Percentiles rank a stretch among this genome's conserved stretches.
These are phyloP conservation scores for Ptilodon capucinus DNA, from an alignment of 2,888 invertebrate genomes.

Conservation along the genomic window DNA sequence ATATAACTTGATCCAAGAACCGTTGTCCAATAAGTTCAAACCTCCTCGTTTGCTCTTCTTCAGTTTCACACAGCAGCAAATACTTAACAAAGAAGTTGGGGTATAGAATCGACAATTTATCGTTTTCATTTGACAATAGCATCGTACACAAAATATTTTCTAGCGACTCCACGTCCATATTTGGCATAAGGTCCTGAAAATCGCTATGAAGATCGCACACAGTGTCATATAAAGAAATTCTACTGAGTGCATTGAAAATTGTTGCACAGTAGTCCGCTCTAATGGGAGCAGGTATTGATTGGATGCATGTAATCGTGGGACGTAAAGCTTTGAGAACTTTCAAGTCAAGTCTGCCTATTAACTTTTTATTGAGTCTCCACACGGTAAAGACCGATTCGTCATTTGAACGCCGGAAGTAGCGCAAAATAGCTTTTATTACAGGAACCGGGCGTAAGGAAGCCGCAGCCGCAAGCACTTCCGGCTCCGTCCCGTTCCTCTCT, in stretches of 20 bases:
- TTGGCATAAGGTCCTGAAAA: constrained; percentile 36
- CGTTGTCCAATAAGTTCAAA: constrained; percentile 36
- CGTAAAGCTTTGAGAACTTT: background rate
- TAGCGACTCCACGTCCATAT: constrained; percentile 32
- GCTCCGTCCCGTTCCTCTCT: background rate
- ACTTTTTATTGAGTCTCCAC: constrained; percentile 27
- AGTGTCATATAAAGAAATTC: constrained; percentile 19
- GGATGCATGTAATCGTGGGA: constrained; percentile 6
- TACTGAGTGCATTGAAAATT: constrained; percentile 34
- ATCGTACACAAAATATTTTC: constrained; percentile 27
- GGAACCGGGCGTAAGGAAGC: background rate
- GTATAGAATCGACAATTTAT: constrained; percentile 23
- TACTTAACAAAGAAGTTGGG: constrained; percentile 48
- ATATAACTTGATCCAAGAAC: constrained; percentile 40
- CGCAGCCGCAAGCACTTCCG: background rate
- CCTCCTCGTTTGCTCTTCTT: constrained; percentile 34
- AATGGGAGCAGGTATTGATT: constrained; percentile 37
- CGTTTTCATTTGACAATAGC: constrained; percentile 19
- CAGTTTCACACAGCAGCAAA: constrained; percentile 42
- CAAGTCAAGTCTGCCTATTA: constrained; percentile 22
- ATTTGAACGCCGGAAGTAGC: background rate
- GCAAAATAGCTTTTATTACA: background rate
- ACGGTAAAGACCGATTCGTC: background rate
- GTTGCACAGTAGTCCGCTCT: constrained; percentile 45
- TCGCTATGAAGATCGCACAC: constrained; percentile 27